phyloP scores from a whole-genome alignment of 2,797 vertebrate species.

The Harpagifer antarcticus region DNA sequence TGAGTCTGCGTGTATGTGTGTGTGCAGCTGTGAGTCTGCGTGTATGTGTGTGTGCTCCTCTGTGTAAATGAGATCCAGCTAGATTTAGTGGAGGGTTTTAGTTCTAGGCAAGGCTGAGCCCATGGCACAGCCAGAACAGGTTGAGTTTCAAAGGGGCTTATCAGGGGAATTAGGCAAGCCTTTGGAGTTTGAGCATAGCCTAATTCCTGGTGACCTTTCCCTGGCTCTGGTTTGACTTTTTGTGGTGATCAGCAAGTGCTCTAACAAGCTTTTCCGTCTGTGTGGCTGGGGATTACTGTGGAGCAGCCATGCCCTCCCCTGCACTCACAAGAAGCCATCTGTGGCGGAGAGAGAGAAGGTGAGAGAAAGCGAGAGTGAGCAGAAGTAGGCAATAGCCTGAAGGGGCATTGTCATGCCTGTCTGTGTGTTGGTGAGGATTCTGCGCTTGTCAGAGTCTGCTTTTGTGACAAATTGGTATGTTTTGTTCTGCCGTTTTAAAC shows the following conservation, averaged over 20 bases:
- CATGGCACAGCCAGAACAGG: conserved; percentile 81
- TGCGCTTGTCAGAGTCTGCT: conserved; percentile 75
- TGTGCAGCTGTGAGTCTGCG: conserved; percentile 65
- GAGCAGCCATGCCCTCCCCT: conserved; percentile 80
- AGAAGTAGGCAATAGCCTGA: conserved; percentile 75
- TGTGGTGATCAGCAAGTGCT: conserved; percentile 87
- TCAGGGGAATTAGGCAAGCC: conserved; percentile 85
- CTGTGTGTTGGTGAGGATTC: conserved; percentile 79
- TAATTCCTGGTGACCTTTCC: conserved; percentile 87
- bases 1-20: conserved; percentile 47
- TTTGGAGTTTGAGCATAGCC: conserved; percentile 84
- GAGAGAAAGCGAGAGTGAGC: conserved; percentile 46
- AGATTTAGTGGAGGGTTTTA: conserved; percentile 83
- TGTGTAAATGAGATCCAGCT: conserved; percentile 84
- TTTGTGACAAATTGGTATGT: conserved; percentile 78
- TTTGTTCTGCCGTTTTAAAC: conserved; percentile 76
- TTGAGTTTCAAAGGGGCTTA: conserved; percentile 86
- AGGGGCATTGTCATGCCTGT: conserved; percentile 82
- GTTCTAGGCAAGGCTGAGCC: conserved; percentile 79
- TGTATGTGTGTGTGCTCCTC: conserved; percentile 63
- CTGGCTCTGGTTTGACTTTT: conserved; percentile 88
- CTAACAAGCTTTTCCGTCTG: conserved; percentile 88
- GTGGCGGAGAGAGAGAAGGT: conserved; percentile 70
- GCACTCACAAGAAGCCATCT: conserved; percentile 83
- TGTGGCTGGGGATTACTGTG: conserved; percentile 85